Evolutionary conservation across 2,797 vertebrate genomes (phyloP).

Genomic region (Sphenopsis melanotis): DNA sequence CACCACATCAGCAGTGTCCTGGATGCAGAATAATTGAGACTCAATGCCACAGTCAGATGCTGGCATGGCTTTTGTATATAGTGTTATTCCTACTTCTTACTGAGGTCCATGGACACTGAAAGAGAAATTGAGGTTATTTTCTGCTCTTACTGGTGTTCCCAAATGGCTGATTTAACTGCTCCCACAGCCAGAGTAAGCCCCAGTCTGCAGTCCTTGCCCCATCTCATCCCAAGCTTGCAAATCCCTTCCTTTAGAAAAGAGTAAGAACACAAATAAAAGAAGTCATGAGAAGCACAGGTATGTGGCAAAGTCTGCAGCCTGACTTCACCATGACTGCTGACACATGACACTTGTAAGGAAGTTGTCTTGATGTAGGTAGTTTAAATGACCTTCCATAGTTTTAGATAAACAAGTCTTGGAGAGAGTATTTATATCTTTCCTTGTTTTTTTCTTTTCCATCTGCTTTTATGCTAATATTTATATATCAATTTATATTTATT

Average conservation of each 20-base stretch:
- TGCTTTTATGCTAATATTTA: neutral
- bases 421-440: neutral
- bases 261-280: neutral
- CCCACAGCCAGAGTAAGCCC: neutral
- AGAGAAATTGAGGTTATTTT: neutral
- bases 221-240: neutral
- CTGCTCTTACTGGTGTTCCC: neutral
- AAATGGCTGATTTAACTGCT: neutral
- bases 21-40: neutral
- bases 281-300: neutral
- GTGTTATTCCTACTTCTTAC: neutral
- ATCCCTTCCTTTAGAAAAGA: neutral
- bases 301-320: neutral
- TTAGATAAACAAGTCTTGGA: neutral
- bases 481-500: neutral
- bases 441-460: neutral
- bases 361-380: neutral
- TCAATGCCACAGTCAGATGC: neutral
- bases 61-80: neutral
- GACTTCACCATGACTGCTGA: neutral
- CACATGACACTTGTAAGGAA: neutral
- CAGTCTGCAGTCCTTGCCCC: neutral
- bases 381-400: neutral
- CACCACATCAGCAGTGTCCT: neutral
- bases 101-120: neutral